A percentile compares a stretch with the other conserved stretches of the same genome.
phyloP scores from a whole-genome alignment of 2,888 invertebrate species.

The Nudaria mundana region DNA sequence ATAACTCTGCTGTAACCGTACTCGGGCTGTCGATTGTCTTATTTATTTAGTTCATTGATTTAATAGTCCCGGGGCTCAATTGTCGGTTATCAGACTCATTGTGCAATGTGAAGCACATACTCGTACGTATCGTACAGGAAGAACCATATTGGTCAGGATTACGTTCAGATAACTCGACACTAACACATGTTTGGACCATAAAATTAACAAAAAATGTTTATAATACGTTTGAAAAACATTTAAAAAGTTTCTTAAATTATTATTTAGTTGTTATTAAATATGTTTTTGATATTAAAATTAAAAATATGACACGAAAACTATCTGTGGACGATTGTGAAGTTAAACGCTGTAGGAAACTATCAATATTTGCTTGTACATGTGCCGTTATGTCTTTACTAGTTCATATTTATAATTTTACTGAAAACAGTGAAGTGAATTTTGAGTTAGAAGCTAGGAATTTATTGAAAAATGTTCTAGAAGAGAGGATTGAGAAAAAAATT shows the following conservation, averaged over 20 bases:
- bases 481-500: constrained; percentile 54
- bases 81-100: constrained; percentile 62
- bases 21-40: constrained; percentile 59
- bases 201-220: constrained; percentile 6
- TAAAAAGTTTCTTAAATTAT: constrained; percentile 3
- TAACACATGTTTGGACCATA: constrained; percentile 22
- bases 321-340: constrained; percentile 32
- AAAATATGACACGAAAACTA: constrained; percentile 25
- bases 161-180: constrained; percentile 53
- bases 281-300: constrained; percentile 27
- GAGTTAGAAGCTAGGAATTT: constrained; percentile 41
- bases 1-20: too few species aligned
- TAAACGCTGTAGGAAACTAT: constrained; percentile 55
- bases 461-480: constrained; percentile 49
- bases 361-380: constrained; percentile 60
- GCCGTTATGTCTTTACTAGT: constrained; percentile 59
- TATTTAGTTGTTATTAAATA: constrained; percentile 13
- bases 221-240: constrained; percentile 1
- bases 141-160: constrained; percentile 63
- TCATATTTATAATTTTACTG: constrained; percentile 60
- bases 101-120: constrained; percentile 66
- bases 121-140: constrained; percentile 61
- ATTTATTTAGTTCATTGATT: constrained; percentile 55
- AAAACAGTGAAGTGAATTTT: constrained; percentile 31
- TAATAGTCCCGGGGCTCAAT: constrained; percentile 63